phyloP scores from a whole-genome alignment of 2,113 vertebrate genomes.

The Odobenus rosmarus region DNA sequence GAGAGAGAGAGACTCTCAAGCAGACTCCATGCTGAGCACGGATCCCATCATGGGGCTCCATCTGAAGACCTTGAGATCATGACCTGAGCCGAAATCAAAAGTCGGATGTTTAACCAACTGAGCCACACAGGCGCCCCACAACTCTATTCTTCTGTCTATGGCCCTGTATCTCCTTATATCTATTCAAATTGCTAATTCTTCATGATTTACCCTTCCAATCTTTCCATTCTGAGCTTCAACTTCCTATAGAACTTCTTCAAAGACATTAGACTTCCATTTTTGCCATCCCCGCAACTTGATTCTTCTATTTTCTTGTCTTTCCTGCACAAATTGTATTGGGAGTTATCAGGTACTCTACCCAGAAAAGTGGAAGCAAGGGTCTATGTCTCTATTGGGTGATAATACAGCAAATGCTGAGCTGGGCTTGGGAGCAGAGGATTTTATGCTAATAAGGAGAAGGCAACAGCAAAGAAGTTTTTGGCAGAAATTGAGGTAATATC shows the following conservation, averaged over 20 bases:
- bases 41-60: not conserved
- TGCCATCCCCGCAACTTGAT: not conserved
- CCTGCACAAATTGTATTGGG: not conserved
- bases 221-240: not conserved
- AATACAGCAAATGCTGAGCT: not conserved
- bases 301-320: not conserved
- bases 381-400: not conserved
- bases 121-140: not conserved
- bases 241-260: not conserved
- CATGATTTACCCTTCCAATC: not conserved
- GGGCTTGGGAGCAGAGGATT: not conserved
- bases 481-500: not conserved
- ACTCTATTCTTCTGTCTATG: not conserved
- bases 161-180: not conserved
- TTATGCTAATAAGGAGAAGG: not conserved
- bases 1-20: not conserved
- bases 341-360: not conserved
- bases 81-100: not conserved
- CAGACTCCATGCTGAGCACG: not conserved
- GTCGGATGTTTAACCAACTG: rapidly evolving
- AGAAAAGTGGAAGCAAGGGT: not conserved
- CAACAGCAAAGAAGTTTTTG: not conserved
- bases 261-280: not conserved
- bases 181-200: not conserved
- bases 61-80: not conserved